These are phyloP conservation scores for Spheniscus humboldti DNA, from an alignment of 2,797 vertebrate species.

Conservation along the genomic window DNA sequence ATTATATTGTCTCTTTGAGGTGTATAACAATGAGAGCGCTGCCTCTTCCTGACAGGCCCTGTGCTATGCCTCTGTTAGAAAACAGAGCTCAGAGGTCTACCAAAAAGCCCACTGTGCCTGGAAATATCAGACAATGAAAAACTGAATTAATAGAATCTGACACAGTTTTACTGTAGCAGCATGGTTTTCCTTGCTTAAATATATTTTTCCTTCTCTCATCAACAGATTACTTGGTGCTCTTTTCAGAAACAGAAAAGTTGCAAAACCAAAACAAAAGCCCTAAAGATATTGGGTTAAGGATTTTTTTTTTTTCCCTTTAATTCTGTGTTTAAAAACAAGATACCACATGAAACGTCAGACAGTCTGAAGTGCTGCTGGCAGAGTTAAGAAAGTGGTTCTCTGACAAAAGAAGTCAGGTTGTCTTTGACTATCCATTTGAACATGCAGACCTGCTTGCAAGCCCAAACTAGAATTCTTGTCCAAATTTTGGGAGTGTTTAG, in stretches of 20 bases:
- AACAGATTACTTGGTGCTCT: conserved; percentile 58
- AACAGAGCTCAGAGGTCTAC: conserved; percentile 72
- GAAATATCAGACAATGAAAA: conserved; percentile 69
- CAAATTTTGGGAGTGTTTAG: conserved; percentile 17
- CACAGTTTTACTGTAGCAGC: conserved; percentile 65
- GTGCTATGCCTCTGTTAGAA: conserved; percentile 70
- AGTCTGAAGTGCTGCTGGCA: conserved; percentile 62
- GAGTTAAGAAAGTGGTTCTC: conserved; percentile 60
- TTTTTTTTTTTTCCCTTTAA: conserved; percentile 47
- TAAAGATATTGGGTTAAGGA: conserved; percentile 57
- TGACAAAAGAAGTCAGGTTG: conserved; percentile 61
- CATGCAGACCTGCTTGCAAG: conserved; percentile 20
- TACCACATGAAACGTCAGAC: conserved; percentile 26
- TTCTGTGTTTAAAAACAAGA: conserved; percentile 6
- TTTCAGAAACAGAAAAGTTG: conserved; percentile 59
- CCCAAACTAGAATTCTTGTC: conserved; percentile 4
- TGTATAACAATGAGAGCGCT: conserved; percentile 40
- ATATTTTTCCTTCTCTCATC: conserved; percentile 51
- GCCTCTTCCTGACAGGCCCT: conserved; percentile 55
- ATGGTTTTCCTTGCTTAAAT: conserved; percentile 68
- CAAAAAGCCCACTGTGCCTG: conserved; percentile 73
- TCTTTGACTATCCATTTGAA: conserved; percentile 55
- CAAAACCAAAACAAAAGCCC: conserved; percentile 64
- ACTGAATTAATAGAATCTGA: conserved; percentile 69
- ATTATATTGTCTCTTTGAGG: conserved; percentile 60